Percentiles rank a stretch among this genome's conserved stretches.
Conservation (phyloP, 2,797 vertebrate genomes). For the Anguilla anguilla region DNA sequence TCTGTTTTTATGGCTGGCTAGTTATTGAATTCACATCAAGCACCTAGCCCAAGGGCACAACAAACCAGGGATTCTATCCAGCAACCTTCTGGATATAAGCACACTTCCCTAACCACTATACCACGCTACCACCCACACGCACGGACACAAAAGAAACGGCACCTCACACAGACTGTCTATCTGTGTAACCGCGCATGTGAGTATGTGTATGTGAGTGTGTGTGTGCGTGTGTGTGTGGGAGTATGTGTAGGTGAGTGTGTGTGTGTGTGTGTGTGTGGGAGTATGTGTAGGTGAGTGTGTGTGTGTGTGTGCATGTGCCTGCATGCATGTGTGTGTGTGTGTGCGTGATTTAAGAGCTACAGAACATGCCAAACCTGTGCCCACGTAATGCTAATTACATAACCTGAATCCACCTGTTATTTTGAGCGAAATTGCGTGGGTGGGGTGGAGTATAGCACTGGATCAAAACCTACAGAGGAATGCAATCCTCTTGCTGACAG, state of each 20-base stretch:
- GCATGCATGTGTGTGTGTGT: background rate
- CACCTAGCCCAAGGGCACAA: background rate
- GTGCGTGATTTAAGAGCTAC: background rate
- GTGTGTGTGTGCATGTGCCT: background rate
- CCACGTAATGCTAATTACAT: conserved; percentile 25
- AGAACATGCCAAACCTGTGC: conserved; percentile 9
- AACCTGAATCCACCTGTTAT: conserved; percentile 22
- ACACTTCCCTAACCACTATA: background rate
- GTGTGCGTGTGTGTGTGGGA: background rate
- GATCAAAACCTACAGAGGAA: conserved; percentile 18
- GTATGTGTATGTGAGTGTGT: background rate
- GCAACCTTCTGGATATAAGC: background rate
- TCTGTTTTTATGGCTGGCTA: background rate
- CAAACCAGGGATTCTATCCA: background rate
- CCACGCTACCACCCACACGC: background rate
- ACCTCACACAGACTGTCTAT: background rate
- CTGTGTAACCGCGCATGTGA: background rate
- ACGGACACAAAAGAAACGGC: background rate
- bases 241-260: background rate
- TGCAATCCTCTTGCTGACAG: background rate
- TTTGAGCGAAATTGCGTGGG: conserved; percentile 22
- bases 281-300: background rate
- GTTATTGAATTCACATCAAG: conserved; percentile 4
- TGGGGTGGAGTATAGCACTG: conserved; percentile 11
- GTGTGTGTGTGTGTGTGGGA: background rate